Evolutionary conservation across 2,888 invertebrate genomes (phyloP), one percentile per base, ranked within the genome.

Genomic region (Chymomyza caudatula): DNA sequence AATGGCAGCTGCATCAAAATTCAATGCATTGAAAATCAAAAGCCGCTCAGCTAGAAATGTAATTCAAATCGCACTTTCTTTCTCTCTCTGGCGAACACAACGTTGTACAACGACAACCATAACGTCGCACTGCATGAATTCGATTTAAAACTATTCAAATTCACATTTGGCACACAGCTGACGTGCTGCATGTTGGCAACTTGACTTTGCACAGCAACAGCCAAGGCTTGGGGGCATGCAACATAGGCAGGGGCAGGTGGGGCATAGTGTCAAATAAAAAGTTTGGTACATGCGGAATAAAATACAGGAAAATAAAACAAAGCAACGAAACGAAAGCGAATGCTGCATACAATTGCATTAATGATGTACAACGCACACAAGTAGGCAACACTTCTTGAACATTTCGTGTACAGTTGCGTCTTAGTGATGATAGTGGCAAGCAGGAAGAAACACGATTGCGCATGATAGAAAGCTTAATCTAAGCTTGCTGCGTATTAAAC

Each of bases 341-440:
- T 8, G 63, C 66, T 60, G 54, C 73, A 60, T 60, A 76, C 75
- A 75, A 75, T 72, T 77, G 78, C 78, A 80, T 78, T 80, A 80
- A 85, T 85, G 82, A 78, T 78, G 82, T 62, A 42, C 22, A 55
- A 63, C 73, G 67, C 73, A 51, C 61, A 60, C 67, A 67, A 66
- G 67, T 61, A 69, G 76, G 78, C 69, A 70, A 67, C 71, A 73
- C 66, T 64, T 72, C 60, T 72, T 70, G 49, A 61, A 17, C 55
- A 37, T 8, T 37, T 8, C 2, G 29, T 37, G 29, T 11, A n/a
- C n/a, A n/a, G 29, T 37, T 13, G 29, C 11, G 0, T 4, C 2
- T 37, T 8, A 11, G 29, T 11, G 25, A 25, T 25, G 25, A 4
- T 6, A 25, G 11, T 37, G 29, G 29, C 29, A 8, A 8, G 29